Percentiles rank a stretch among this genome's conserved stretches.
Evolutionary conservation across 2,888 invertebrate genomes (phyloP).

Genomic region (Torymus tubicola): DNA sequence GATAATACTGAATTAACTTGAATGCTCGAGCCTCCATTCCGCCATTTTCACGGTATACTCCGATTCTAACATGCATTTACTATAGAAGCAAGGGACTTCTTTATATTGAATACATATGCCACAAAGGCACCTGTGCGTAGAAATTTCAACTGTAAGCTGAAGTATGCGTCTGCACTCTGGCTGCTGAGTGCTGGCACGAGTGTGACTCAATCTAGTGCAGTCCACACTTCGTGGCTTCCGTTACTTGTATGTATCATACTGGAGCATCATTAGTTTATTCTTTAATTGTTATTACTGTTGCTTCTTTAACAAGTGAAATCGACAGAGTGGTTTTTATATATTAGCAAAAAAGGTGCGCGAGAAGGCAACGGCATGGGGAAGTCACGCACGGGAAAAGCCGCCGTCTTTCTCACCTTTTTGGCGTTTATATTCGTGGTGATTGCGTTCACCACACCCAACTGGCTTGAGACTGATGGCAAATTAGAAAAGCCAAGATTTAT

Average conservation of each 20-base stretch:
- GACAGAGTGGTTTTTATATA: slow-evolving; percentile 7
- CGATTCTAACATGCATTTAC: no score
- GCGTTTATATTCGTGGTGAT: slow-evolving; percentile 90
- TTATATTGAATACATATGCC: no score
- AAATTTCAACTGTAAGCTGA: no score
- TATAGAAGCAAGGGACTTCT: no score
- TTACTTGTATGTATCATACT: background rate
- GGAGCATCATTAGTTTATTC: slow-evolving; percentile 35
- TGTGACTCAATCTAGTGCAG: background rate
- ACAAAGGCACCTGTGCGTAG: no score
- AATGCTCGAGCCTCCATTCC: no score
- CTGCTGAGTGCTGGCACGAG: no score
- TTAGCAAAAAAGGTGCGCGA: slow-evolving; percentile 60
- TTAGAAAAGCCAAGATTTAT: slow-evolving; percentile 74
- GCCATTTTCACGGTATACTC: no score
- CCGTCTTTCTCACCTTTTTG: slow-evolving; percentile 87
- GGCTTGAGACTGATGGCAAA: slow-evolving; percentile 94
- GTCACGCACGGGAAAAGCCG: slow-evolving; percentile 89
- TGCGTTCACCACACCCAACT: slow-evolving; percentile 95
- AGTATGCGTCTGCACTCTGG: no score
- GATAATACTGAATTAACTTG: no score
- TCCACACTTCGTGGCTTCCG: slow-evolving; percentile 20
- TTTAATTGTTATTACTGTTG: slow-evolving; percentile 31
- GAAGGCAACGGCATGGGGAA: slow-evolving; percentile 76
- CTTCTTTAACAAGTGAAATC: slow-evolving; percentile 6